Base-by-base conservation (phyloP, 2,888 invertebrate genomes). In the Mylabris sibirica region DNA sequence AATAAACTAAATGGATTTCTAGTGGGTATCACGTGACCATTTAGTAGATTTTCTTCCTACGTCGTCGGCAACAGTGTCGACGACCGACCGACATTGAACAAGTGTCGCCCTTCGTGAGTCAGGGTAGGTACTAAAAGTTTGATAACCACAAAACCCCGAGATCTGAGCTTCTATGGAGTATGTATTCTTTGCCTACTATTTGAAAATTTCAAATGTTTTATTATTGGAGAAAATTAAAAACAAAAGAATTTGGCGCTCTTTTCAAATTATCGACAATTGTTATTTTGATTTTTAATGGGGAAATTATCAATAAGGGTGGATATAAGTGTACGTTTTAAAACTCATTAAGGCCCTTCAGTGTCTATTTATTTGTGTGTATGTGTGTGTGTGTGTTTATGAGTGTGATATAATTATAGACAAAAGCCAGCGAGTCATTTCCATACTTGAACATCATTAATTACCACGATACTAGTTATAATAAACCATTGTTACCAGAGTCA, bases 371-470 rank as follows among this genome's bases (percentile, higher is more conserved):
- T 20, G 2, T 11, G 8, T 49, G 2, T 11, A 20, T 49, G 41
- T 44, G 17, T 44, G n/a, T 17, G 17, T 44, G 12, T 38, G 12
- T 38, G 41, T 44, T 6, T 6, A 4, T 44, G n/a, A n/a, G 38
- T 41, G 14, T 41, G 76, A 76, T 79, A 78, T 81, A 80, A 82
- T 81, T 80, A 80, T 81, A 80, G 79, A 82, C 82, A 82, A 82
- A 82, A 77, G 80, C 79, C 67, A 72, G 76, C 78, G 77, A 81
- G 81, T 83, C 82, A 83, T 81, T 82, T 80, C 80, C 81, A 82
- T 78, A 80, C 82, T 82, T 79, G 78, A 76, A 76, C 75, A 79
- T 83, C 83, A 83, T 83, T 83, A 83, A 83, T 83, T 82, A 83
- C 76, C 74, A 77, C 79, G 82, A 82, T 82, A 81, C 75, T 80